phyloP scores from a whole-genome alignment of 2,888 invertebrate species.

The Conops quadrifasciatus region DNA sequence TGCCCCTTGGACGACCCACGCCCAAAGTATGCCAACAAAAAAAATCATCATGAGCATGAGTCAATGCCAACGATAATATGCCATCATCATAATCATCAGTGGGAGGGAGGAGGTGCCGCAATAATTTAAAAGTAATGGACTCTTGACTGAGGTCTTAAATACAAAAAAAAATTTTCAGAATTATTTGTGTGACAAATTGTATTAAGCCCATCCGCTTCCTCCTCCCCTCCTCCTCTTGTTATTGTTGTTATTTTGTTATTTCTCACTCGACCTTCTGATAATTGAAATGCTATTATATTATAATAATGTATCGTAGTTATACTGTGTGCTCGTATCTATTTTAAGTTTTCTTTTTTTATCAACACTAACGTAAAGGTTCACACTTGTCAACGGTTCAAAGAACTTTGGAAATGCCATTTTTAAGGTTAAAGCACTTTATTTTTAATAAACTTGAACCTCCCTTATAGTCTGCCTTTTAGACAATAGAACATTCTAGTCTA shows the following conservation, averaged over 20 bases:
- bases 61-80: no score
- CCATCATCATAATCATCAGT: no score
- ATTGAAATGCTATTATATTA: slow-evolving; percentile 21
- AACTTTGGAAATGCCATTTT: slow-evolving; percentile 6
- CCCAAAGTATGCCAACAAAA: no score
- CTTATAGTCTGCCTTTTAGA: no score
- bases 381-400: neutral
- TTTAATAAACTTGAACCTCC: slow-evolving; percentile 28
- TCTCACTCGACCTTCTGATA: slow-evolving; percentile 7
- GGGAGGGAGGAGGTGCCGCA: neutral
- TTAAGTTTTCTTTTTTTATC: neutral
- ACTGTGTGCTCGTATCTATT: neutral
- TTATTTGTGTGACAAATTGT: neutral
- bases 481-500: no score
- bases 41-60: no score
- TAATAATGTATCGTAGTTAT: slow-evolving; percentile 3
- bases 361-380: slow-evolving; percentile 13
- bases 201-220: neutral
- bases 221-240: neutral
- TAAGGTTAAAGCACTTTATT: slow-evolving; percentile 17
- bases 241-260: neutral
- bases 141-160: neutral
- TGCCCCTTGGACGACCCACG: no score
- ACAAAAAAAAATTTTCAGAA: neutral
- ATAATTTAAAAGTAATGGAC: neutral